Evolutionary conservation across 2,113 vertebrate species (phyloP), one percentile per base, ranked within the genome.

Genomic region (Hypanus sabinus): DNA sequence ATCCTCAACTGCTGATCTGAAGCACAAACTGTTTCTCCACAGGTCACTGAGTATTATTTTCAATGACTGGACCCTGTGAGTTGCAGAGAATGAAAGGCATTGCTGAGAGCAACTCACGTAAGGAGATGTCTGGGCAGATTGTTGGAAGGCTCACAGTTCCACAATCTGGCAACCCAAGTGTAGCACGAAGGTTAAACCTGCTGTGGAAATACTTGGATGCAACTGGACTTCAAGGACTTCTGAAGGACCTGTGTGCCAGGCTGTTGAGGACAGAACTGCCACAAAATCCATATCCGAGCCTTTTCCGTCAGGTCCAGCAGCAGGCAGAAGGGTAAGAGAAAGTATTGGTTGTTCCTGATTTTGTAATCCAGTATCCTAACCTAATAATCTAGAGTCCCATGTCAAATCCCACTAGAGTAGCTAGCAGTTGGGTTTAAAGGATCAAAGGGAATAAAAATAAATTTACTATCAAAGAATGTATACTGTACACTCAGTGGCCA

Each of bases 171-270:
- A 46, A 94, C 30, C 75, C 75, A 1, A 18, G 20, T 9, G 9
- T 77, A 33, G 93, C 93, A 33, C 75, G 75, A 10, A 73, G 57
- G 30, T 30, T 79, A 30, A 94, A 94, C 93, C 27, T 4, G 75
- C 38, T 94, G 30, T 79, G 73, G 71, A 94, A 94, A n/a, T 94
- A 80, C 55, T 14, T 94, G 22, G 75, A 77, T 27, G 73, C 8
- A 3, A 94, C 70, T 0, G 55, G 93, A 7, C 93, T 94, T 3
- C 93, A 94, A 46, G 4, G 27, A n/a, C 27, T 38, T 38, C 30
- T 79, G 38, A 73, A 94, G 38, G 73, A 94, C 20, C 33, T 77
- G 5, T 77, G 38, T n/a, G 38, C 55, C 18, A 18, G 77, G 73
- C 46, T 75, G 8, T 33, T 94, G 33, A 60, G 30, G n/a, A 0